Percentiles rank a stretch among this genome's conserved stretches.
Evolutionary conservation across 2,888 invertebrate species (phyloP).

Genomic region (Gastrophysa polygoni): DNA sequence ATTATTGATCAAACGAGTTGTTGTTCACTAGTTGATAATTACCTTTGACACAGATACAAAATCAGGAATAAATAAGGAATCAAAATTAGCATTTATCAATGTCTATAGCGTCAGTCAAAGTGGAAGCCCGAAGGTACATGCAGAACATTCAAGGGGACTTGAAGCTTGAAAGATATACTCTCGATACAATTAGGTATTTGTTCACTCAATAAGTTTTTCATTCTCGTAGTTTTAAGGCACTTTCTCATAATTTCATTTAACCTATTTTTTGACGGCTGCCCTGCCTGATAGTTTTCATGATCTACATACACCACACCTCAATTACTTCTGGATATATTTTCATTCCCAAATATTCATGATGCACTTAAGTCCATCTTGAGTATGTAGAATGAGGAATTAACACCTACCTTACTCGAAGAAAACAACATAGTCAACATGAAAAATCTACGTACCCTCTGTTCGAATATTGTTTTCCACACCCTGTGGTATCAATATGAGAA

Average conservation of each 20-base stretch:
- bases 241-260: constrained; percentile 21
- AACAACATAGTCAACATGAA: too few species aligned
- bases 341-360: too few species aligned
- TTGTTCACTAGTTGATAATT: background rate
- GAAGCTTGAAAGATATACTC: constrained; percentile 27
- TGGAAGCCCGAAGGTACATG: constrained; percentile 47
- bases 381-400: too few species aligned
- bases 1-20: background rate
- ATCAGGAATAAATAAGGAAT: constrained; percentile 27
- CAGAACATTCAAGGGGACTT: constrained; percentile 39
- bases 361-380: too few species aligned
- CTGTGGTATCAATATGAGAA: too few species aligned
- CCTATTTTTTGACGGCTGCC: background rate
- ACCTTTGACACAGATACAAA: constrained; percentile 12
- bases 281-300: background rate
- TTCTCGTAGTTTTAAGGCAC: constrained; percentile 36
- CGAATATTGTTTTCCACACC: too few species aligned
- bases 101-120: constrained; percentile 40
- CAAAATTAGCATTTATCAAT: constrained; percentile 30
- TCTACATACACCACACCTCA: too few species aligned
- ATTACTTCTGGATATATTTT: too few species aligned
- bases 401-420: too few species aligned
- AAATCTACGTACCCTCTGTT: too few species aligned
- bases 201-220: constrained; percentile 13
- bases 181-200: constrained; percentile 27